Conservation (phyloP, 2,888 invertebrate species). For the Macrosoma leucophasiata region DNA sequence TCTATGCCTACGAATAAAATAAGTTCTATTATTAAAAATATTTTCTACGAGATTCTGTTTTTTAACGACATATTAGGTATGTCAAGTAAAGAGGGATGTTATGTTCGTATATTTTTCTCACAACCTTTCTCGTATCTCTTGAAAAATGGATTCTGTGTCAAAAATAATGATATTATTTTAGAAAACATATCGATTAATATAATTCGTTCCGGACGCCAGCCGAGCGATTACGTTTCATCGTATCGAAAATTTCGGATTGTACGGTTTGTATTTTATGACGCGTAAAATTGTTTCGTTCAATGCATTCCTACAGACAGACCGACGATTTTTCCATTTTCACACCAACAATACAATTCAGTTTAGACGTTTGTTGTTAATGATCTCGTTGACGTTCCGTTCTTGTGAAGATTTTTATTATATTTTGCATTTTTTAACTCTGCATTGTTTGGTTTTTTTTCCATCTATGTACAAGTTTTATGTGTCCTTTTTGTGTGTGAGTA, state of each 20-base stretch:
- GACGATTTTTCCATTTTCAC: conserved; percentile 67
- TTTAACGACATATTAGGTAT: too few species aligned
- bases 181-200: conserved; percentile 70
- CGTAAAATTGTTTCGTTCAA: conserved; percentile 70
- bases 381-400: conserved; percentile 43
- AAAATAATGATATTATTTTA: conserved; percentile 63
- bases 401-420: conserved; percentile 37
- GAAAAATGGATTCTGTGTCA: conserved; percentile 42
- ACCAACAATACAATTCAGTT: conserved; percentile 57
- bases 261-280: conserved; percentile 64
- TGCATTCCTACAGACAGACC: conserved; percentile 44
- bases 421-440: conserved; percentile 25
- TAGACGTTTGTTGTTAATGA: conserved; percentile 55
- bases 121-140: conserved; percentile 6
- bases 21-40: too few species aligned
- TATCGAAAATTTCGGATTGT: conserved; percentile 49
- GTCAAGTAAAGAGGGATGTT: too few species aligned
- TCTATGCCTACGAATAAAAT: too few species aligned
- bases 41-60: too few species aligned
- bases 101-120: too few species aligned
- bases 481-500: too few species aligned
- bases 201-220: conserved; percentile 66
- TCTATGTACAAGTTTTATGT: too few species aligned
- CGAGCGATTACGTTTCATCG: conserved; percentile 49
- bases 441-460: conserved; percentile 15